Evolutionary conservation across 2,797 vertebrate species (phyloP).

Genomic region (Pangasius larnaudii): DNA sequence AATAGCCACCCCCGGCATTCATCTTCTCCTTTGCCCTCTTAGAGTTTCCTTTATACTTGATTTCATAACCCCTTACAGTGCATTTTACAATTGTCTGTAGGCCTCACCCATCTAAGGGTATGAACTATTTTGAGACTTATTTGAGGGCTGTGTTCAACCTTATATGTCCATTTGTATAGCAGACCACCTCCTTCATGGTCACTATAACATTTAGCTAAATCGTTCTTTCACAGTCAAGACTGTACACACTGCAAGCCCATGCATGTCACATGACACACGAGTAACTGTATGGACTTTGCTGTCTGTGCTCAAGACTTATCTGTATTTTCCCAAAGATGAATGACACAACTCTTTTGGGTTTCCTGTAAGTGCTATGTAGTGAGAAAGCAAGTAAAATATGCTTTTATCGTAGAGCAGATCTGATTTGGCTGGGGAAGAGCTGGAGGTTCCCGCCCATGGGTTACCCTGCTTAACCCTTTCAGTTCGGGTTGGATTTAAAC

Average conservation of each 20-base stretch:
- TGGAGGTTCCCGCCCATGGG: constrained; percentile 49
- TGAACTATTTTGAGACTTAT: constrained; percentile 37
- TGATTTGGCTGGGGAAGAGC: constrained; percentile 30
- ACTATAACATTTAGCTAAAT: constrained; percentile 5
- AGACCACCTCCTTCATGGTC: constrained; percentile 3
- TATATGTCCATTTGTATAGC: not conserved
- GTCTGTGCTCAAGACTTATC: not conserved
- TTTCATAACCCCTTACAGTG: constrained; percentile 45
- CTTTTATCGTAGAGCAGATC: constrained; percentile 45
- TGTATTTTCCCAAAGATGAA: constrained; percentile 24
- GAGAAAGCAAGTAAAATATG: constrained; percentile 43
- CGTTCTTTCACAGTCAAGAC: not conserved
- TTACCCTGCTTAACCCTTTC: constrained; percentile 47
- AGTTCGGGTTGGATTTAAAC: not conserved
- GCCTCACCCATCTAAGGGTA: constrained; percentile 32
- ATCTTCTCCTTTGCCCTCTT: constrained; percentile 26
- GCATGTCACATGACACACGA: constrained; percentile 15
- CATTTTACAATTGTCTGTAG: constrained; percentile 15
- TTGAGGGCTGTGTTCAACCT: not conserved
- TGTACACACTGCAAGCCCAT: constrained; percentile 24
- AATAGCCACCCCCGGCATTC: constrained; percentile 29
- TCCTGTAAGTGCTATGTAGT: constrained; percentile 42
- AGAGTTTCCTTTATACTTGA: constrained; percentile 27
- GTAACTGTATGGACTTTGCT: not conserved
- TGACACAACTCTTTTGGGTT: constrained; percentile 13